These are phyloP conservation scores for Ammodramus savannarum DNA, from an alignment of 2,113 vertebrate genomes.

Conservation along the genomic window DNA sequence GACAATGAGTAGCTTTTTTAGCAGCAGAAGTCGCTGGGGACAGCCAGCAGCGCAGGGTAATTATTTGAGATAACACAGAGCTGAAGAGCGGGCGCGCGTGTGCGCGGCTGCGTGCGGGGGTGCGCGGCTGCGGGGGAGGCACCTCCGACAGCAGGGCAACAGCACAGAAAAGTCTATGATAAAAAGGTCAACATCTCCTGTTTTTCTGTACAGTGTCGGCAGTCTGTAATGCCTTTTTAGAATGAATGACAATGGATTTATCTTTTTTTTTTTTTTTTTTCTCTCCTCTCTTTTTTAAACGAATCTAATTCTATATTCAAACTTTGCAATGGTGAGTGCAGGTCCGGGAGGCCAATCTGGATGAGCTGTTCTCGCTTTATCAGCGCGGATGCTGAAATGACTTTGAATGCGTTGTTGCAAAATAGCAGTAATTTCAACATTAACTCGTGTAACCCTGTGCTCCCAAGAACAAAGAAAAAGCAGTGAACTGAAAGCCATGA, in stretches of 20 bases:
- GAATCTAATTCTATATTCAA: constrained; percentile 90
- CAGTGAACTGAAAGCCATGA: constrained; percentile 34
- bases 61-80: constrained; percentile 96
- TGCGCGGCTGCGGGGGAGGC: constrained; percentile 53
- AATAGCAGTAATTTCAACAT: constrained; percentile 79
- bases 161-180: constrained; percentile 75
- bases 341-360: constrained; percentile 79
- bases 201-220: constrained; percentile 83
- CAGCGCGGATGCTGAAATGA: constrained; percentile 75
- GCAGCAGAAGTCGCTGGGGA: constrained; percentile 85
- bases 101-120: constrained; percentile 34
- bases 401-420: constrained; percentile 84
- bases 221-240: constrained; percentile 86
- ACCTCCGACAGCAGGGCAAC: constrained; percentile 76
- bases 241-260: constrained; percentile 84
- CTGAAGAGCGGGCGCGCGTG: constrained; percentile 74
- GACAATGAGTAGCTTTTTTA: constrained; percentile 86
- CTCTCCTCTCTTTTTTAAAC: constrained; percentile 54
- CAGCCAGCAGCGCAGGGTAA: constrained; percentile 93
- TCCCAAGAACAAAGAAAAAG: constrained; percentile 70
- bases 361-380: constrained; percentile 86
- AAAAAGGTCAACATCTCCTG: constrained; percentile 94
- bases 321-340: constrained; percentile 79
- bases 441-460: constrained; percentile 67
- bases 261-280: constrained; percentile 28